Conservation (phyloP, 2,888 invertebrate species). For the Patella ulyssiponensis region DNA sequence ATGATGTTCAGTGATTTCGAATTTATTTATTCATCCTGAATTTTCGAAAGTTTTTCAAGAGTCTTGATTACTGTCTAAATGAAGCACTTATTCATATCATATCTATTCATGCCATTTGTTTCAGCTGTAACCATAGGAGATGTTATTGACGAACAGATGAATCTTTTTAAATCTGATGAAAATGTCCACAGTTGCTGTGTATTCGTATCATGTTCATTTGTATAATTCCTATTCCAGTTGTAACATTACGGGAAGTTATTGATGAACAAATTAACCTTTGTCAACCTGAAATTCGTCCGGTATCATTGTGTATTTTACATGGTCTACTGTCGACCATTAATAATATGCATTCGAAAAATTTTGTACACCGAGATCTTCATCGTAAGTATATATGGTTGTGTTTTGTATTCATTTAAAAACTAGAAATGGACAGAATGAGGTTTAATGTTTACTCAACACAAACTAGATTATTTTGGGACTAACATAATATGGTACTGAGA, state of each 20-base stretch:
- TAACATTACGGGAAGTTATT: slow-evolving; percentile 50
- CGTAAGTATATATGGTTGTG: slow-evolving; percentile 36
- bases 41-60: no score
- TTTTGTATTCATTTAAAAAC: no score
- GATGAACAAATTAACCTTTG: slow-evolving; percentile 44
- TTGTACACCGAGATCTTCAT: slow-evolving; percentile 57
- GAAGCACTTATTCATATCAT: not conserved
- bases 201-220: not conserved
- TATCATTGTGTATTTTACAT: slow-evolving; percentile 54
- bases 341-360: slow-evolving; percentile 47
- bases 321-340: slow-evolving; percentile 47
- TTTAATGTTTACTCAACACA: no score
- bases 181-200: slow-evolving; percentile 50
- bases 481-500: no score
- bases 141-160: slow-evolving; percentile 51
- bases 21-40: no score
- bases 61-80: no score
- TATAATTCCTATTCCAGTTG: slow-evolving; percentile 41
- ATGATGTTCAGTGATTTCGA: no score
- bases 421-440: no score
- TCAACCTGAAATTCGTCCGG: slow-evolving; percentile 38
- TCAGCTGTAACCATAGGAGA: slow-evolving; percentile 50
- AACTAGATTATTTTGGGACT: no score
- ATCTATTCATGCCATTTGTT: slow-evolving; percentile 19
- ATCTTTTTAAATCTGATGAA: slow-evolving; percentile 25